Evolutionary conservation across 1,140 invertebrate genomes (phyloP).

Genomic region (Fopius arisanus): DNA sequence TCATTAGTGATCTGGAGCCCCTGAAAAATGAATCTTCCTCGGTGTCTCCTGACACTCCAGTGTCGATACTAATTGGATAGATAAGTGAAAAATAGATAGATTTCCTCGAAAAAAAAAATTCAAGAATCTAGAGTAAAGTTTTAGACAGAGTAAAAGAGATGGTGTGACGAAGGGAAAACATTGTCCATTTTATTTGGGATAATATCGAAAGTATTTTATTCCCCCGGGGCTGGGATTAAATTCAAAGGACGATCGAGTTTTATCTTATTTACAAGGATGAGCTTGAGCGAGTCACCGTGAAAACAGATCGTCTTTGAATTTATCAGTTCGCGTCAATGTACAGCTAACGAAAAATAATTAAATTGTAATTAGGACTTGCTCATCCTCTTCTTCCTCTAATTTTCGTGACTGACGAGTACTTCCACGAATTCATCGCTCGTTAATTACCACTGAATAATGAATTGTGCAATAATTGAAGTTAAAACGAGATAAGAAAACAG

Average conservation of each 20-base stretch:
- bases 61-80: background rate
- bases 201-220: conserved; percentile 52
- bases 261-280: too few relatives aligned
- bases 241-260: background rate
- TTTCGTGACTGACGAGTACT: background rate
- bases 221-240: background rate
- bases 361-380: too few relatives aligned
- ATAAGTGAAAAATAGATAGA: background rate
- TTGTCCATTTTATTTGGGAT: conserved; percentile 48
- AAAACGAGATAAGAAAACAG: conserved; percentile 32
- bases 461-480: background rate
- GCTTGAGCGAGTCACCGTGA: too few relatives aligned
- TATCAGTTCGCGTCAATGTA: too few relatives aligned
- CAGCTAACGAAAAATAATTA: too few relatives aligned
- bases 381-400: too few relatives aligned
- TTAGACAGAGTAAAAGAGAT: background rate
- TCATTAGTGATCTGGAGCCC: background rate
- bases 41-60: background rate
- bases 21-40: background rate
- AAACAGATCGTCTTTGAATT: too few relatives aligned
- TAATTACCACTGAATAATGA: background rate
- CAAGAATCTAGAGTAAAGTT: background rate
- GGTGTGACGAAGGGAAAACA: too few relatives aligned
- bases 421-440: background rate
- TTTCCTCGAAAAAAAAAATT: background rate